phyloP scores from a whole-genome alignment of 2,113 vertebrate genomes.

The Calidris pugnax region DNA sequence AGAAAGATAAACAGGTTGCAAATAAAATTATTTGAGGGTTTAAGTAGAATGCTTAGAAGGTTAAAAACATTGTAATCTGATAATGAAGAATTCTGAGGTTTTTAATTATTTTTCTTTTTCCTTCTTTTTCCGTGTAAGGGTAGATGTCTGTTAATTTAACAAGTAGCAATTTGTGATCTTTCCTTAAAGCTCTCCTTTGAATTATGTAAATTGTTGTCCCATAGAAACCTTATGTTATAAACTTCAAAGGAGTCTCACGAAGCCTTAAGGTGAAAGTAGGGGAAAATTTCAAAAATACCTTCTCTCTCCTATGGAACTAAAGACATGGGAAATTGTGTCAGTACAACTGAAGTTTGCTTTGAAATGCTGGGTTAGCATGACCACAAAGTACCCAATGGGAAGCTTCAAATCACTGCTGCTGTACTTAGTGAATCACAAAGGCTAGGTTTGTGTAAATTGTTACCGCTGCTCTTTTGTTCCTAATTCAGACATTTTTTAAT shows the following conservation, averaged over 20 bases:
- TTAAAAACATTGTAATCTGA: not conserved
- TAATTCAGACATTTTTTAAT: conserved; percentile 13
- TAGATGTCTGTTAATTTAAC: not conserved
- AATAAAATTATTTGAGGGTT: conserved; percentile 10
- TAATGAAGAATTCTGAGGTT: not conserved
- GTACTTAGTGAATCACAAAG: conserved; percentile 34
- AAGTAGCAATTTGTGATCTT: not conserved
- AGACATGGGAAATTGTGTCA: conserved; percentile 28
- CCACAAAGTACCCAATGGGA: not conserved
- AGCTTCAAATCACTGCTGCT: not conserved
- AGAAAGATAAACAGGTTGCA: conserved; percentile 17
- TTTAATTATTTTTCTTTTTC: not conserved
- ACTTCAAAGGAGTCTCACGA: conserved; percentile 28
- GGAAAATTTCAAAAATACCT: not conserved
- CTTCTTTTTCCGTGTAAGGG: not conserved
- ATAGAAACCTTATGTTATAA: conserved; percentile 17
- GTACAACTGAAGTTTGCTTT: conserved; percentile 19
- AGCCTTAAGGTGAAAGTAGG: not conserved
- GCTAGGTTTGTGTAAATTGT: not conserved
- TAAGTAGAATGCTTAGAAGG: not conserved
- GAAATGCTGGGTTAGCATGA: conserved; percentile 22
- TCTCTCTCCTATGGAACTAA: not conserved
- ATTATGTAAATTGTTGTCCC: conserved; percentile 2
- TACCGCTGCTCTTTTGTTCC: conserved; percentile 14
- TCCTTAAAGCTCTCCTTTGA: conserved; percentile 1